phyloP scores from a whole-genome alignment of 2,888 invertebrate species.

The Monoplex corrugatus region DNA sequence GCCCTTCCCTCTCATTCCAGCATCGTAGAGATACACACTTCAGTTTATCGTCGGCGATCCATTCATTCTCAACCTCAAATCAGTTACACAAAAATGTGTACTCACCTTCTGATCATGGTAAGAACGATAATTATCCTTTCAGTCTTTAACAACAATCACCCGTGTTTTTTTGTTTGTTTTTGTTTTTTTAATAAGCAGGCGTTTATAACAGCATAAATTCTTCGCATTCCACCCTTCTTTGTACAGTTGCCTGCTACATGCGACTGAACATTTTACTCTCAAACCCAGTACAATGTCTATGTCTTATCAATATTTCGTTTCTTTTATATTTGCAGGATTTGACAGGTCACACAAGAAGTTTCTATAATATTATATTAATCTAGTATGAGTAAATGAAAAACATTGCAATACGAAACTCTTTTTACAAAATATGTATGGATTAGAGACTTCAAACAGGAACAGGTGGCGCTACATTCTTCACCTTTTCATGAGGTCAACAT shows the following conservation, averaged over 20 bases:
- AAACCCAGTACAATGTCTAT: background rate
- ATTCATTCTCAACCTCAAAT: background rate
- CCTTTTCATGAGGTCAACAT: conserved; percentile 48
- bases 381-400: background rate
- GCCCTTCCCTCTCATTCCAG: conserved; percentile 12
- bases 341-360: background rate
- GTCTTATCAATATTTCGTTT: background rate
- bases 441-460: conserved; percentile 36
- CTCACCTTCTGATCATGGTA: conserved; percentile 29
- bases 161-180: too few species aligned
- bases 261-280: conserved; percentile 33
- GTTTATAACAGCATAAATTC: conserved; percentile 63
- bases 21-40: background rate
- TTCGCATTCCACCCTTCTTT: conserved; percentile 75
- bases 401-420: background rate
- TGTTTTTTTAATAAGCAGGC: background rate
- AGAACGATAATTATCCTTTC: background rate
- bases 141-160: conserved; percentile 34
- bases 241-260: conserved; percentile 57
- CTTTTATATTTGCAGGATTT: background rate
- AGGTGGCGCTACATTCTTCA: conserved; percentile 50
- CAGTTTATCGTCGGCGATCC: background rate
- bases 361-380: background rate
- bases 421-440: background rate
- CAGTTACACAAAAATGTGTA: background rate